Conservation (phyloP, 2,113 vertebrate species). For the Apodemus speciosus region DNA sequence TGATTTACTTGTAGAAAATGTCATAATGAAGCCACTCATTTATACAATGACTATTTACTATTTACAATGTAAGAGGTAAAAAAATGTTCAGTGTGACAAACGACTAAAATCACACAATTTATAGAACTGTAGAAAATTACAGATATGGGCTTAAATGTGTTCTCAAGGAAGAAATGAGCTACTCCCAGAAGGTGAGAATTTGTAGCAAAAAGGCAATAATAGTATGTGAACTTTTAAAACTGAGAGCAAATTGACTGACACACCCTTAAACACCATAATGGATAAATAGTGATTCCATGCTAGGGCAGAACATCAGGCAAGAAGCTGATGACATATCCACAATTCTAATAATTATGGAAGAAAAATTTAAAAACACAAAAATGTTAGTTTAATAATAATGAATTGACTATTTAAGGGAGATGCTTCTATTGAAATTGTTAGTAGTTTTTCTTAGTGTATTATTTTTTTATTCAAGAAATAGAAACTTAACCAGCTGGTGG, state of each 20-base stretch:
- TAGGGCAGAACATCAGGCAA: neutral
- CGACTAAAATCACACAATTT: neutral
- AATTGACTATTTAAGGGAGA: neutral
- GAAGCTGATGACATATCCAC: neutral
- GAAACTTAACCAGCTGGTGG: too few species aligned
- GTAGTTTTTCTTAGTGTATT: neutral
- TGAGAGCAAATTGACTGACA: neutral
- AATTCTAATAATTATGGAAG: neutral
- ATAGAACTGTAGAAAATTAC: neutral
- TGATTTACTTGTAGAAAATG: neutral
- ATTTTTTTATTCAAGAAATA: neutral
- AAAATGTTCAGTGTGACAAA: too few species aligned
- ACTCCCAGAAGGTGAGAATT: neutral
- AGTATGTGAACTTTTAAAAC: neutral
- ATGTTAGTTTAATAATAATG: neutral
- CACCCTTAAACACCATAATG: neutral
- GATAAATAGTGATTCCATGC: neutral
- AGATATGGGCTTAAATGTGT: neutral
- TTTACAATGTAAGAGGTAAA: too few species aligned
- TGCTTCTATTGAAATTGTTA: neutral
- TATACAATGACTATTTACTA: neutral
- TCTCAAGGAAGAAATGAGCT: too few species aligned
- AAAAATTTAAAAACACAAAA: neutral
- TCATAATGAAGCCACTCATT: neutral
- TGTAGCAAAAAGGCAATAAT: neutral